Evolutionary conservation across 2,113 vertebrate species (phyloP).

Genomic region (Rattus norvegicus): DNA sequence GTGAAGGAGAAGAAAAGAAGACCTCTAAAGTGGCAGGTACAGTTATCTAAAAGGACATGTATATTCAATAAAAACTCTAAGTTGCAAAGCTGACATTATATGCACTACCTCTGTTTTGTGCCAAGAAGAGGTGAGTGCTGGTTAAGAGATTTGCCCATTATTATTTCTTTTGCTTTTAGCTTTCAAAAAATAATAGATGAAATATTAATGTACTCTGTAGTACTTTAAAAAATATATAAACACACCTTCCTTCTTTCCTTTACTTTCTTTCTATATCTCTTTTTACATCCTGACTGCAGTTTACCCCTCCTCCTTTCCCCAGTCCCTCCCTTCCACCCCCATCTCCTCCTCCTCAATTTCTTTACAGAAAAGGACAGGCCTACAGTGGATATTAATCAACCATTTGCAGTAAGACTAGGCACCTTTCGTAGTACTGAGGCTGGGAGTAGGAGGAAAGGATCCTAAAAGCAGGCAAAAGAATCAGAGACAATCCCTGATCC

Average conservation of each 20-base stretch:
- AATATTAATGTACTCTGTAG: background rate
- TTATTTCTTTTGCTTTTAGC: constrained; percentile 15
- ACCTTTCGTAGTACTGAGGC: background rate
- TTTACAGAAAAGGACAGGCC: background rate
- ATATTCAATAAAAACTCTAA: background rate
- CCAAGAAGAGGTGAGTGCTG: background rate
- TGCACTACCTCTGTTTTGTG: background rate
- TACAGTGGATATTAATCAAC: background rate
- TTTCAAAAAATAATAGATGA: constrained; percentile 40
- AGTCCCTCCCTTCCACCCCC: background rate
- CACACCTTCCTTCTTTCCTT: background rate
- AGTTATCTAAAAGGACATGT: background rate
- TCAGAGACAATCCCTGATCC: background rate
- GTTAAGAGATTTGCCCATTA: background rate
- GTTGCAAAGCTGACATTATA: background rate
- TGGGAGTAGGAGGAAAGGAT: background rate
- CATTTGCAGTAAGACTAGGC: background rate
- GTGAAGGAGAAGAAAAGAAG: background rate
- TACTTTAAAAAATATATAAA: background rate
- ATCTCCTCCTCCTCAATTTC: background rate
- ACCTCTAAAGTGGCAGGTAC: background rate
- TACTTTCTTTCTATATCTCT: no score
- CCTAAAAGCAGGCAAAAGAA: background rate
- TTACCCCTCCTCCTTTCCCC: background rate
- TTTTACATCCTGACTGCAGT: background rate